Percentiles rank a stretch among this genome's conserved stretches.
Conservation (phyloP, 2,113 vertebrate genomes). For the Pseudorasbora parva region DNA sequence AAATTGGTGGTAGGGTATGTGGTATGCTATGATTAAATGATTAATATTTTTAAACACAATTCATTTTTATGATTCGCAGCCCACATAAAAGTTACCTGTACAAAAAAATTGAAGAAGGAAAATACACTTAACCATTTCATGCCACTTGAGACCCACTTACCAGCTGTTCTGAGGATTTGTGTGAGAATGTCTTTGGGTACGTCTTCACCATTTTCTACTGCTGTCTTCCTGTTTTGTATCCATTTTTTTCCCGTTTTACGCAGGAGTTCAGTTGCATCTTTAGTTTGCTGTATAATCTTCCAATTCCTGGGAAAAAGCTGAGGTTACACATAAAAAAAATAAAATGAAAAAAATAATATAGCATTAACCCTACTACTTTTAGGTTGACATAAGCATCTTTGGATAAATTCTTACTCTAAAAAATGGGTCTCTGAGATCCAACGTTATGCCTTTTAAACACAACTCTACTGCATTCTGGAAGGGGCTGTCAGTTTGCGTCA, state of each 20-base stretch:
- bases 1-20: too few species aligned
- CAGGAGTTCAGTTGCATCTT: constrained; percentile 77
- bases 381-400: background rate
- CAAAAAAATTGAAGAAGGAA: background rate
- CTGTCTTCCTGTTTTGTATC: constrained; percentile 78
- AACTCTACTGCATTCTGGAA: constrained; percentile 79
- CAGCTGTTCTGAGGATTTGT: constrained; percentile 83
- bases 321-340: constrained; percentile 10
- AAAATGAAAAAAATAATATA: background rate
- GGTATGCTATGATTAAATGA: too few species aligned
- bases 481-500: constrained; percentile 67
- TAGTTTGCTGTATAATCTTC: constrained; percentile 76
- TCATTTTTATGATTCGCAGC: too few species aligned
- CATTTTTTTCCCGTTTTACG: constrained; percentile 82
- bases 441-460: constrained; percentile 78
- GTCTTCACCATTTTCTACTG: constrained; percentile 78
- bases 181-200: constrained; percentile 86
- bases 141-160: constrained; percentile 35
- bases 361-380: background rate
- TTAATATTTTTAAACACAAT: too few species aligned
- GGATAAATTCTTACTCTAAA: constrained; percentile 65
- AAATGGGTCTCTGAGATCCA: constrained; percentile 63
- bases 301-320: constrained; percentile 78
- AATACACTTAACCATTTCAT: background rate
- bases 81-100: background rate